phyloP scores from a whole-genome alignment of 2,888 invertebrate genomes.

The Cheilosia vernalis region DNA sequence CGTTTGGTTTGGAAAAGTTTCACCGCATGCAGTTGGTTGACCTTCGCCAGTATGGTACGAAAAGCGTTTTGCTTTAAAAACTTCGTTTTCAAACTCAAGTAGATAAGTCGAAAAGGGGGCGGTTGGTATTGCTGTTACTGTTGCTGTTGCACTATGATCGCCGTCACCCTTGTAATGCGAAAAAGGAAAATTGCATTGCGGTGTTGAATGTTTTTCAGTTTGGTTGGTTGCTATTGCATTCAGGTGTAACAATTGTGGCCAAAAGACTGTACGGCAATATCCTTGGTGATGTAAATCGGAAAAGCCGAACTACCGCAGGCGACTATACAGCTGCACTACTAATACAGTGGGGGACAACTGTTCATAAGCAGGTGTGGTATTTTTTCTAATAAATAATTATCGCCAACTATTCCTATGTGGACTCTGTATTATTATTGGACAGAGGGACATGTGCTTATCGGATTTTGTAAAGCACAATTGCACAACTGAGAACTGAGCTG shows the following conservation, averaged over 20 bases:
- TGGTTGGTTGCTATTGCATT: conserved; percentile 63
- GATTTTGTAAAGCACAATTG: too few relatives aligned
- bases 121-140: not conserved
- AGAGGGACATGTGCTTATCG: too few relatives aligned
- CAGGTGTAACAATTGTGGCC: conserved; percentile 70
- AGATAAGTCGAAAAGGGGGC: conserved; percentile 13
- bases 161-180: conserved; percentile 27
- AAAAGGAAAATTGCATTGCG: conserved; percentile 60
- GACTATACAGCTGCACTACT: not conserved
- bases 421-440: too few relatives aligned
- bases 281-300: conserved; percentile 48
- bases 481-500: too few relatives aligned
- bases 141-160: conserved; percentile 13
- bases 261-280: conserved; percentile 61
- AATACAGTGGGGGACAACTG: conserved; percentile 47
- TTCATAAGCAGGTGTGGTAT: not conserved
- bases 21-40: conserved; percentile 33
- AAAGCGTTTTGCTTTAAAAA: conserved; percentile 30
- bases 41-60: conserved; percentile 15
- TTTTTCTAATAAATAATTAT: too few relatives aligned
- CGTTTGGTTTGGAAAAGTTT: not conserved
- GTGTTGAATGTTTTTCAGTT: conserved; percentile 63
- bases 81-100: not conserved
- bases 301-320: conserved; percentile 14
- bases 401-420: too few relatives aligned